Evolutionary conservation across 2,888 invertebrate species (phyloP), one percentile per base, ranked within the genome.

Genomic region (Oscheius sp.): DNA sequence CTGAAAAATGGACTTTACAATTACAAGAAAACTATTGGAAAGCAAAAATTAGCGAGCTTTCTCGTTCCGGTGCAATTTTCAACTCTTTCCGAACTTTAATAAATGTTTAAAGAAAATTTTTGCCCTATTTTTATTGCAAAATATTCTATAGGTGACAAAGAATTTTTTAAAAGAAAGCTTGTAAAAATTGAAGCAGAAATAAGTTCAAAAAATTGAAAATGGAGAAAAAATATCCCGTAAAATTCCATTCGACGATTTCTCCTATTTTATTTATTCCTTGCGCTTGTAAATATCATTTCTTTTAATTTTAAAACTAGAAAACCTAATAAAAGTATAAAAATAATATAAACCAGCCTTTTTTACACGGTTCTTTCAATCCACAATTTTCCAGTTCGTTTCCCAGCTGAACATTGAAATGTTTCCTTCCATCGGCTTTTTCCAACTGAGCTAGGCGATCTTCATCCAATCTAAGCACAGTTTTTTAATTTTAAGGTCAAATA

Each of bases 341-440:
- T n/a, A 12, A 55, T 21, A 16, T 55, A 49, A 18, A 25, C 69
- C 56, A 25, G 78, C 77, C 78, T 9, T 69, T 77, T 7, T 45
- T 69, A 53, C 83, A 83, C 0, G 27, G 25, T 7, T 66, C 52
- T 2, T 74, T 74, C 61, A 76, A 68, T 25, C 83, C 83, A 35
- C 83, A 83, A 56, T 78, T 75, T 43, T 66, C 66, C 77, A 76
- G 79, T 2, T 71, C 71, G 7, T 66, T 73, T 0, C 83, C 83
- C 45, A 76, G 72, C 18, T 69, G 49, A 16, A 72, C 27, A 59
- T 46, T 43, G 2, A 73, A 73, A 66, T 66, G 25, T 21, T 52
- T 49, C 21, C 66, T 25, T 12, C 73, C 59, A 2, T 73, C 77
- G 0, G 74, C 72, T 43, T 61, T 41, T 25, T 41, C 61, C 7